Conservation (phyloP, 2,888 invertebrate species). For the Teleiodes luculella region DNA sequence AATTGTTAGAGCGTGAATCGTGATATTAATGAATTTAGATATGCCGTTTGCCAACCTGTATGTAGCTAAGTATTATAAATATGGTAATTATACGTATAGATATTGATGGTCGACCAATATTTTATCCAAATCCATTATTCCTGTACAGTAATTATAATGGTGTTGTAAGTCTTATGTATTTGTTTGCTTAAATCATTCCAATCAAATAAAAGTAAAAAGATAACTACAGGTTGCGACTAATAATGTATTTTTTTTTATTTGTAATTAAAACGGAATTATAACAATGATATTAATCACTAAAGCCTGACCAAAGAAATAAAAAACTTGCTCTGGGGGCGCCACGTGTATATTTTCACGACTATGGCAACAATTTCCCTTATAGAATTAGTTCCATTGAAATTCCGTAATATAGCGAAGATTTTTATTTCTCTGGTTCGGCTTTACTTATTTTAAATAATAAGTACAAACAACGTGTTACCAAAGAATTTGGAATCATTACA, state of each 20-base stretch:
- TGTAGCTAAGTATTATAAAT: background rate
- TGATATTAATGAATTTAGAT: background rate
- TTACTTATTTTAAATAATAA: constrained; percentile 5
- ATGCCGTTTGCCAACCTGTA: background rate
- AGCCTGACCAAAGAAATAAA: too few species aligned
- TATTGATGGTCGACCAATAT: too few species aligned
- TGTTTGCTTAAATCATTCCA: background rate
- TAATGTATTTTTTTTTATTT: background rate
- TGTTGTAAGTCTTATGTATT: background rate
- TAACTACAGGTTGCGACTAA: too few species aligned
- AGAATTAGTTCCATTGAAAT: too few species aligned
- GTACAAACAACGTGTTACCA: constrained; percentile 14
- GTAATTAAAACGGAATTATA: too few species aligned
- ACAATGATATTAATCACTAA: too few species aligned
- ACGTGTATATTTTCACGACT: too few species aligned
- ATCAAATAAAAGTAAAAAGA: too few species aligned
- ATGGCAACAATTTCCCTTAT: too few species aligned
- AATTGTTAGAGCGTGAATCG: background rate
- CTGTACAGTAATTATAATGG: background rate
- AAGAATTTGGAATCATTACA: constrained; percentile 5
- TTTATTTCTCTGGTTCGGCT: too few species aligned
- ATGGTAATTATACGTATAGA: background rate
- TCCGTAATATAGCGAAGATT: too few species aligned
- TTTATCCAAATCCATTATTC: background rate
- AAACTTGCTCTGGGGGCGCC: too few species aligned